Conservation (phyloP, 2,797 vertebrate species). For the Hipposideros larvatus region DNA sequence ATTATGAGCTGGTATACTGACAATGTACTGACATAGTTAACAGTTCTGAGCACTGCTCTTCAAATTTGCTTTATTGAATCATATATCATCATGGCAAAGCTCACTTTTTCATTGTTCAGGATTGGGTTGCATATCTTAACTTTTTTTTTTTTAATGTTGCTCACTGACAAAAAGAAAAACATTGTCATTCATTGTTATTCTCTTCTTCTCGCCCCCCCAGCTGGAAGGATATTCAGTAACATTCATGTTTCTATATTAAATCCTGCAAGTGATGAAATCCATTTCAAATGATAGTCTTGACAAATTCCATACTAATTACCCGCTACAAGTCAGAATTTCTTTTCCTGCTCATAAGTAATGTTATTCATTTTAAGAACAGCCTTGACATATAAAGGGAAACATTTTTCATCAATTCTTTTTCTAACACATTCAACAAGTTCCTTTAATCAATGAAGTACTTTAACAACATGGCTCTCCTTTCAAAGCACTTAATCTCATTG, state of each 20-base stretch:
- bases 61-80: constrained; percentile 24
- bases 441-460: constrained; percentile 32
- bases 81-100: neutral
- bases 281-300: constrained; percentile 60
- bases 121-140: neutral
- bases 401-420: constrained; percentile 42
- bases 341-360: constrained; percentile 43
- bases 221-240: constrained; percentile 34
- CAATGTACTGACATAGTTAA: neutral
- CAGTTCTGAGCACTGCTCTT: constrained; percentile 16
- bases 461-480: constrained; percentile 37
- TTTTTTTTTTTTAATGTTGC: neutral
- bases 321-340: constrained; percentile 25
- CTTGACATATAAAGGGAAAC: constrained; percentile 35
- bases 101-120: constrained; percentile 23
- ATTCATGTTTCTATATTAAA: neutral
- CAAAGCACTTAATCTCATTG: neutral
- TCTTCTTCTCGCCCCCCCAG: neutral
- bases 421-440: constrained; percentile 34
- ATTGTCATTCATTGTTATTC: neutral
- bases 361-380: constrained; percentile 41
- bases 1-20: neutral
- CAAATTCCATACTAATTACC: constrained; percentile 54
- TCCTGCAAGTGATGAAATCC: constrained; percentile 28
- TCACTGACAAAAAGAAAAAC: neutral